These are phyloP conservation scores for Nesospiza acunhae DNA, from an alignment of 2,113 vertebrate genomes.

Conservation along the genomic window DNA sequence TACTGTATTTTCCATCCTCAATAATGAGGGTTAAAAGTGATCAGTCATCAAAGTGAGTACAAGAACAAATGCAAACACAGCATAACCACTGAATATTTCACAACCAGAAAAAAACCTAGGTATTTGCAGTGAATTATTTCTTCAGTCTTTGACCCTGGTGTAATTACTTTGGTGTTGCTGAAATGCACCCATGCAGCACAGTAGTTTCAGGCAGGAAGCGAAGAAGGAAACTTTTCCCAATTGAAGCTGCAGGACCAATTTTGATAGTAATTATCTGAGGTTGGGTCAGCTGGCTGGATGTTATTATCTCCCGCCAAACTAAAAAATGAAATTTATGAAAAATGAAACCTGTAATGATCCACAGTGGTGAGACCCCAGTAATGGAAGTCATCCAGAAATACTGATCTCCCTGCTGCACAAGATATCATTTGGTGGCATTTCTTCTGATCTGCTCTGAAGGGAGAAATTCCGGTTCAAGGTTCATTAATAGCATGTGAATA, in stretches of 20 bases:
- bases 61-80: background rate
- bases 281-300: constrained; percentile 33
- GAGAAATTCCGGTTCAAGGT: background rate
- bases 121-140: background rate
- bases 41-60: background rate
- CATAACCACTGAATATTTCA: background rate
- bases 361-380: background rate
- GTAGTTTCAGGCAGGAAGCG: background rate
- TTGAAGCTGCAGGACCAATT: constrained; percentile 35
- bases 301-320: constrained; percentile 57
- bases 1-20: background rate
- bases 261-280: constrained; percentile 55
- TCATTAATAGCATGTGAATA: background rate
- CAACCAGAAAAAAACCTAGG: background rate
- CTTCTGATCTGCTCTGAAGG: background rate
- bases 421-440: background rate
- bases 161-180: background rate
- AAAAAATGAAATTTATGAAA: constrained; percentile 42
- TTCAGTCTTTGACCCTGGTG: background rate
- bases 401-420: background rate
- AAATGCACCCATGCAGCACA: background rate
- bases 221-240: constrained; percentile 7
- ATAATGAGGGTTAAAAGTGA: background rate
- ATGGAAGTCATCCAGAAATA: background rate
- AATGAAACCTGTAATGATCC: constrained; percentile 41